Percentiles rank a stretch among this genome's conserved stretches.
phyloP scores from a whole-genome alignment of 1,140 invertebrate genomes.

The Anoplophora glabripennis region DNA sequence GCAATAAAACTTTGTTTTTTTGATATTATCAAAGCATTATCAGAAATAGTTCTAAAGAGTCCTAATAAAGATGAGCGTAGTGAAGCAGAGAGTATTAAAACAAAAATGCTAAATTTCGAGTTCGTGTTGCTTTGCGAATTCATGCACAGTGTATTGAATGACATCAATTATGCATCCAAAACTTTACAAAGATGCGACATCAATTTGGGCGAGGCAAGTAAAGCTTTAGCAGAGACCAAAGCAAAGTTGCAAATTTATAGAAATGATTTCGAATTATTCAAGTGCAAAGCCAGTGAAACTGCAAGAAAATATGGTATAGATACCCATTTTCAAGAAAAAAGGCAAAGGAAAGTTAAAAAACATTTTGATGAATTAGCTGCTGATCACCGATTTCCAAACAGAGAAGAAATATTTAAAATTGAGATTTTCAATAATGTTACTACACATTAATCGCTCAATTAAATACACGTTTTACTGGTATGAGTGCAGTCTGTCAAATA shows the following conservation, averaged over 20 bases:
- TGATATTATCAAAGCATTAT: slow-evolving; percentile 16
- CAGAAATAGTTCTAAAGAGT: slow-evolving; percentile 18
- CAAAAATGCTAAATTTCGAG: slow-evolving; percentile 3
- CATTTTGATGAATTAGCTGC: slow-evolving; percentile 12
- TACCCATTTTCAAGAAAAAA: slow-evolving; percentile 15
- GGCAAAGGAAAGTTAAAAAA: slow-evolving; percentile 8
- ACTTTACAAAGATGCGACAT: slow-evolving; percentile 9
- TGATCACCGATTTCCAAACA: slow-evolving; percentile 3
- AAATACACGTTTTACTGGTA: slow-evolving; percentile 1
- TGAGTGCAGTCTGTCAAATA: too few relatives aligned
- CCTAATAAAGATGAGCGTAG: slow-evolving; percentile 10
- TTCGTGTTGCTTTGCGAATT: slow-evolving; percentile 7
- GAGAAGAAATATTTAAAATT: slow-evolving; percentile 7
- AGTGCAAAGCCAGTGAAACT: slow-evolving; percentile 18
- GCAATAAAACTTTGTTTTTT: slow-evolving; percentile 17
- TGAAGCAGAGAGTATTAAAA: slow-evolving; percentile 12
- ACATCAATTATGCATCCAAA: slow-evolving; percentile 14
- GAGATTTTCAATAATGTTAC: neutral
- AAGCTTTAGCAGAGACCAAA: slow-evolving; percentile 15
- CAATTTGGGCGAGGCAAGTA: slow-evolving; percentile 14
- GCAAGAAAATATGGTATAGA: slow-evolving; percentile 15
- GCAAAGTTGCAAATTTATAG: slow-evolving; percentile 22
- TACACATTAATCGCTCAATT: slow-evolving; percentile 3
- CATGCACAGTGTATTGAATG: slow-evolving; percentile 7
- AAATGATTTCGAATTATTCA: slow-evolving; percentile 22